Evolutionary conservation across 2,113 vertebrate species (phyloP).

Genomic region (Neoarius graeffei): DNA sequence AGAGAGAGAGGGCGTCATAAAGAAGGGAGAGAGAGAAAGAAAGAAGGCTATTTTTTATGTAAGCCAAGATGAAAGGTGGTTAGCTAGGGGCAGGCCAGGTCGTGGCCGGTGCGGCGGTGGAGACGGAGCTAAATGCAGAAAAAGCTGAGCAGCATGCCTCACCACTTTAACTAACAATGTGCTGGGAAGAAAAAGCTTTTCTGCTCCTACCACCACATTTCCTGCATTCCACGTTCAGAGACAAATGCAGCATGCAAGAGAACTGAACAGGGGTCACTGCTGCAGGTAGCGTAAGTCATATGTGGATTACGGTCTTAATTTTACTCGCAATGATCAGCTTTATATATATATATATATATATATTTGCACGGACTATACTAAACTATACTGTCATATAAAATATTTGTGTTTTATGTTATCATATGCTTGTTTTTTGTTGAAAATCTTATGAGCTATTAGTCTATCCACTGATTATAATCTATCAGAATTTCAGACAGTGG

Average conservation of each 20-base stretch:
- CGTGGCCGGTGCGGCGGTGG: slow-evolving; percentile 31
- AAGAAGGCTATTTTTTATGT: slow-evolving; percentile 49
- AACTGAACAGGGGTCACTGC: slow-evolving; percentile 14
- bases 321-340: background rate
- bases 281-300: slow-evolving; percentile 41
- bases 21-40: slow-evolving; percentile 39
- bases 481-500: background rate
- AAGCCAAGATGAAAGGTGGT: slow-evolving; percentile 56
- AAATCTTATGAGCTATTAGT: background rate
- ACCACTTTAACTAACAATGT: slow-evolving; percentile 31
- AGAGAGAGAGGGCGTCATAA: slow-evolving; percentile 30
- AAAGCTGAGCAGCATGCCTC: slow-evolving; percentile 41
- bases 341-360: background rate
- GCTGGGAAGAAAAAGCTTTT: background rate
- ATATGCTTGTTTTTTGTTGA: background rate
- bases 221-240: slow-evolving; percentile 26
- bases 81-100: slow-evolving; percentile 33
- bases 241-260: slow-evolving; percentile 8
- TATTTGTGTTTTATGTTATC: background rate
- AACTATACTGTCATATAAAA: background rate
- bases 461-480: background rate
- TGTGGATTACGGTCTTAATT: slow-evolving; percentile 16
- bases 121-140: slow-evolving; percentile 53
- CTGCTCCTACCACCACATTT: slow-evolving; percentile 19
- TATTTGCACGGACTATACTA: background rate